Evolutionary conservation across 2,888 invertebrate genomes (phyloP), one percentile per base, ranked within the genome.

Genomic region (Sericinus montela): DNA sequence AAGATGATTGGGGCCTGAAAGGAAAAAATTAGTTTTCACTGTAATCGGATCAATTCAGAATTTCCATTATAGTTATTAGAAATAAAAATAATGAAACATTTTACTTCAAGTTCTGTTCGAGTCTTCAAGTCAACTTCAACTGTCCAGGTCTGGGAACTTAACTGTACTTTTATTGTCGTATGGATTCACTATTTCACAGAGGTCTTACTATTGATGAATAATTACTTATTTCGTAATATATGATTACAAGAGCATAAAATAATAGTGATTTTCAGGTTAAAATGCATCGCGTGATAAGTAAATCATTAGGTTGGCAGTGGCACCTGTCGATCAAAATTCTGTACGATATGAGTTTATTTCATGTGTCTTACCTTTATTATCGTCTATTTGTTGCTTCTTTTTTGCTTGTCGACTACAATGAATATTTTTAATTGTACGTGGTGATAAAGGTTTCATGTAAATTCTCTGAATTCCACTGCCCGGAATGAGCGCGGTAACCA

Each of bases 381-480:
- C 73, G 30, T 68, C 68, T 59, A 66, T 62, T 53, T 76, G 72
- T 23, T 72, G 51, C 54, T 76, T 77, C 45, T 69, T 79, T 69
- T 74, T 70, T 6, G 69, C 68, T 1, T 77, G 75, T 49, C 75
- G 64, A 35, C 73, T 68, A 41, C 60, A 66, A 47, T 76, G 74
- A 37, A 79, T 55, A 2, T 72, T 69, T 52, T 79, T 77, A 5
- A 73, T 69, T 19, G 71, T 64, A 1, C 68, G 62, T 1, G 74
- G 63, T 4, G 78, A 60, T 35, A 88, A 68, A 1, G 88, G 84
- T 60, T 80, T 74, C 8, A 86, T 62, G 7, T 75, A 69, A 3
- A 87, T 75, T 53, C 72, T 78, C 48, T 89, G 89, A 19, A 89
- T 63, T 3, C 89, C 87, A 57, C 85, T 87, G 6, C 89, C 89